phyloP scores from a whole-genome alignment of 2,888 invertebrate genomes.

The Volucella inanis region DNA sequence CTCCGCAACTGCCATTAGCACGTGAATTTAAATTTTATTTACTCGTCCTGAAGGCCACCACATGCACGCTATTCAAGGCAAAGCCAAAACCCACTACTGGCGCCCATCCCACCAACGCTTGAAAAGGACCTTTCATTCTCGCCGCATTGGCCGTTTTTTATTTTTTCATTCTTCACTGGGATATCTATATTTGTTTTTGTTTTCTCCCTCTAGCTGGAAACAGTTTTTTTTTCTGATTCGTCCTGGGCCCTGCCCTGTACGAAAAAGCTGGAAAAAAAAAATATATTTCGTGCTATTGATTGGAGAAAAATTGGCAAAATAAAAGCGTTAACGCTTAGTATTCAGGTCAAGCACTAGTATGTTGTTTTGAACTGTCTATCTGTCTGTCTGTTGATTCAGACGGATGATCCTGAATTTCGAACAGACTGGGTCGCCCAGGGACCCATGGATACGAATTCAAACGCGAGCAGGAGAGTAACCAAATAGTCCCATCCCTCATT shows the following conservation, averaged over 20 bases:
- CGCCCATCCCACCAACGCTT: background rate
- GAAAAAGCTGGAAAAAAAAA: conserved; percentile 14
- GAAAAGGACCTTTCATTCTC: conserved; percentile 45
- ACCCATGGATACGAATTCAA: too few relatives aligned
- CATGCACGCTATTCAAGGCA: conserved; percentile 12
- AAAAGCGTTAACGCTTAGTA: conserved; percentile 16
- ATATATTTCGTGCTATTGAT: background rate
- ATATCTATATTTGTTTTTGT: conserved; percentile 4
- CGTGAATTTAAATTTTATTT: conserved; percentile 43
- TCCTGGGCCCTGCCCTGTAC: conserved; percentile 25
- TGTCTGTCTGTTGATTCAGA: conserved; percentile 32
- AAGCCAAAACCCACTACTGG: too few relatives aligned
- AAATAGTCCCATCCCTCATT: conserved; percentile 6
- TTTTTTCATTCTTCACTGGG: conserved; percentile 34
- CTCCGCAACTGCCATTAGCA: conserved; percentile 45
- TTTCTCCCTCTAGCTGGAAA: background rate
- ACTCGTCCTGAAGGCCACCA: conserved; percentile 29
- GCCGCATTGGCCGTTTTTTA: conserved; percentile 28
- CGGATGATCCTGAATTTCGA: conserved; percentile 42
- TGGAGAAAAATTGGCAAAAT: background rate
- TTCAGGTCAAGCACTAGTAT: background rate
- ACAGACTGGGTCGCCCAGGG: background rate
- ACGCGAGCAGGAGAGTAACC: background rate
- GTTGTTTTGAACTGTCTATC: conserved; percentile 13
- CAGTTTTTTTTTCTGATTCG: background rate